Conservation (phyloP, 2,888 invertebrate genomes). For the Tetranychus piercei region DNA sequence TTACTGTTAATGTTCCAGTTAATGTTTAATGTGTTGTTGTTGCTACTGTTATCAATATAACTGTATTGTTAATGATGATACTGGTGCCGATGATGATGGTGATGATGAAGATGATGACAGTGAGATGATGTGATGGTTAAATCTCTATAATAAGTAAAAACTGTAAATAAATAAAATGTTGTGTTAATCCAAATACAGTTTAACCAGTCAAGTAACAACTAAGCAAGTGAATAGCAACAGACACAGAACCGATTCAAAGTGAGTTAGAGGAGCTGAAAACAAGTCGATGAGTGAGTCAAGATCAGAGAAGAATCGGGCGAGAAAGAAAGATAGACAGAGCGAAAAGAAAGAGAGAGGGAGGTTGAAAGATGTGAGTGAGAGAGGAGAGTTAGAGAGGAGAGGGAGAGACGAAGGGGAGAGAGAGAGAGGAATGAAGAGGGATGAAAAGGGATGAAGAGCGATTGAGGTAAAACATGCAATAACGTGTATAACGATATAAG, state of each 20-base stretch:
- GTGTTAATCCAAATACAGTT: not conserved
- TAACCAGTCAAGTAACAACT: no score
- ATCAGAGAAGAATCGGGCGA: not conserved
- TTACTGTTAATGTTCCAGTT: no score
- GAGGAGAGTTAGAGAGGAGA: slow-evolving; percentile 4
- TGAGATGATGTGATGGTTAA: not conserved
- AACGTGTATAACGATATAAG: not conserved
- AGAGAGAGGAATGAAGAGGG: slow-evolving; percentile 10
- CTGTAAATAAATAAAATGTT: not conserved
- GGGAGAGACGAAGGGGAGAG: not conserved
- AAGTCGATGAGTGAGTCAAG: not conserved
- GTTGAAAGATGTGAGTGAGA: not conserved
- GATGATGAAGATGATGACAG: not conserved
- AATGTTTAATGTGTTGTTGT: not conserved
- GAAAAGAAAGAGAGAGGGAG: slow-evolving; percentile 5
- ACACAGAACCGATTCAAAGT: not conserved
- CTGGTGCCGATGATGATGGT: not conserved
- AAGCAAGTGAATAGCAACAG: no score
- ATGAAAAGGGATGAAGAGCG: not conserved
- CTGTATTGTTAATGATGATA: not conserved
- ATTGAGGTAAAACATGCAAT: not conserved
- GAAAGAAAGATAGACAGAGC: not conserved
- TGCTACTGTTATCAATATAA: not conserved
- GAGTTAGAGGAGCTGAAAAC: not conserved
- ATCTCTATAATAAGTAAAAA: not conserved